A percentile compares a stretch with the other conserved stretches of the same genome.
Conservation (phyloP, 35 echinoderm and acorn worm genomes). For the Stichopus chloronotus region DNA sequence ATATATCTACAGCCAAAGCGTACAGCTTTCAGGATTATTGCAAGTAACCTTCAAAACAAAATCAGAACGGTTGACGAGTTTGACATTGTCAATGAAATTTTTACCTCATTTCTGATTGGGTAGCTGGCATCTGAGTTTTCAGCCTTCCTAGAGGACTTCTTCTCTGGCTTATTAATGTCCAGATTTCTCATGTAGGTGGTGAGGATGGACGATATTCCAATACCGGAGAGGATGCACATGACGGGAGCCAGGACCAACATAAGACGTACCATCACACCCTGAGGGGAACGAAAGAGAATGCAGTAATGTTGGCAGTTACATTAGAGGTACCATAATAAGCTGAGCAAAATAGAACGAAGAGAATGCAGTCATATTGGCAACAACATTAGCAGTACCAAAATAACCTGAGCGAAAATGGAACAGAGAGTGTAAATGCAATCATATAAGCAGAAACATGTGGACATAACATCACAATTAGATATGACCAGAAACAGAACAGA, state of each 20-base stretch:
- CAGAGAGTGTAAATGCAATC: not conserved
- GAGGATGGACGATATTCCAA: slow-evolving; percentile 89
- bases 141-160: slow-evolving; percentile 84
- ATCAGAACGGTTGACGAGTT: too few relatives aligned
- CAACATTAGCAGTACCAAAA: slow-evolving; percentile 71
- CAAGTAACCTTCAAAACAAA: too few relatives aligned
- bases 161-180: slow-evolving; percentile 86
- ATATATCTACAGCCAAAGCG: too few relatives aligned
- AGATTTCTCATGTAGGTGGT: slow-evolving; percentile 89
- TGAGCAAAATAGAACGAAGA: not conserved
- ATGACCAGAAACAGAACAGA: too few relatives aligned
- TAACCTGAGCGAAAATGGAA: slow-evolving; percentile 58
- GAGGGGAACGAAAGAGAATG: not conserved
- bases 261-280: slow-evolving; percentile 99
- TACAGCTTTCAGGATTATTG: too few relatives aligned
- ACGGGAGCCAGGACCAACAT: slow-evolving; percentile 98
- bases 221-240: slow-evolving; percentile 99
- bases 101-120: slow-evolving; percentile 97
- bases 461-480: too few relatives aligned
- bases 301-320: not conserved
- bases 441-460: not conserved
- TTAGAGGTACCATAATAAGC: slow-evolving; percentile 87
- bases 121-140: slow-evolving; percentile 74
- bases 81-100: not conserved
- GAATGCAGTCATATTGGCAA: not conserved